Percentiles rank a stretch among this genome's conserved stretches.
These are phyloP conservation scores for Caradrina kadenii DNA, from an alignment of 2,888 invertebrate genomes.

Conservation along the genomic window DNA sequence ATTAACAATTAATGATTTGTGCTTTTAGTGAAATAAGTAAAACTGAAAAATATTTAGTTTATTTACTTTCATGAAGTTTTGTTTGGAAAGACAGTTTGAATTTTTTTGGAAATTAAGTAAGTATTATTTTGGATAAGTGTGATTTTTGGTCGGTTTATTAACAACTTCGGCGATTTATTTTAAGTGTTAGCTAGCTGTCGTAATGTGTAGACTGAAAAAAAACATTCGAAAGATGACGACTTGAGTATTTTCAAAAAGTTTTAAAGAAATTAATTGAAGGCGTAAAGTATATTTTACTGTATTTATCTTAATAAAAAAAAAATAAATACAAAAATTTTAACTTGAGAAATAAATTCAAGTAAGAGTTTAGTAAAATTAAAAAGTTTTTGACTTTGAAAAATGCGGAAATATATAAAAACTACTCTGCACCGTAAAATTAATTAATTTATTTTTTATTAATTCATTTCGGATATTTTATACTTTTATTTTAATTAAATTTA, in stretches of 20 bases:
- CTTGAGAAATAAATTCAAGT: too few species aligned
- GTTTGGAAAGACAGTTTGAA: slow-evolving; percentile 22
- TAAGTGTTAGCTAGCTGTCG: too few species aligned
- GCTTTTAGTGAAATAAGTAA: slow-evolving; percentile 32
- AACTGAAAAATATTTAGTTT: slow-evolving; percentile 2
- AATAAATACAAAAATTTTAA: too few species aligned
- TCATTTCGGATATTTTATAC: too few species aligned
- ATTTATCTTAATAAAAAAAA: too few species aligned
- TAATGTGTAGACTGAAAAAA: neutral
- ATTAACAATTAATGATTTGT: slow-evolving; percentile 17
- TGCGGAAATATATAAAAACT: too few species aligned
- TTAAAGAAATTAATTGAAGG: neutral
- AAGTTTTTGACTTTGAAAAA: too few species aligned
- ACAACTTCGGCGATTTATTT: neutral
- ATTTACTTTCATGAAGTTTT: slow-evolving; percentile 10
- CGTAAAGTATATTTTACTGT: too few species aligned
- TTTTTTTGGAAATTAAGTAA: slow-evolving; percentile 31
- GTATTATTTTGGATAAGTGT: slow-evolving; percentile 19
- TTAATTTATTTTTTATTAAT: too few species aligned
- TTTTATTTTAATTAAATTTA: too few species aligned
- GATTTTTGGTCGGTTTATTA: neutral
- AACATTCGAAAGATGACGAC: neutral
- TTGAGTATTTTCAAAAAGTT: neutral
- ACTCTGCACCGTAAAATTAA: too few species aligned
- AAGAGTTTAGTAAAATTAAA: too few species aligned